These are phyloP conservation scores for Lacanobia oleracea DNA, from an alignment of 2,888 invertebrate species.

Conservation along the genomic window DNA sequence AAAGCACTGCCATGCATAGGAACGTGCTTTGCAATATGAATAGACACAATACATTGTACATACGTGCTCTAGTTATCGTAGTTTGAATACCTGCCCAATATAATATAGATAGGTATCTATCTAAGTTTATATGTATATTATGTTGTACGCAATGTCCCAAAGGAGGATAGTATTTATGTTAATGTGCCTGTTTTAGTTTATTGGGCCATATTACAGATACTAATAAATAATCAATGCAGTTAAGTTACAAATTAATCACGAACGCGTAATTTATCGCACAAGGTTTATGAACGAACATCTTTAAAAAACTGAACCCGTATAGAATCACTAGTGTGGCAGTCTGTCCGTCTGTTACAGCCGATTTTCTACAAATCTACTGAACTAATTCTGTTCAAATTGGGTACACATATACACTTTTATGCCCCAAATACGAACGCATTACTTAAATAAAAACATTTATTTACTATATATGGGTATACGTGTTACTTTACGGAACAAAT, in stretches of 20 bases:
- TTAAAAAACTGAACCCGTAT: no score
- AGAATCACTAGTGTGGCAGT: no score
- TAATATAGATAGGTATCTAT: conserved; percentile 15
- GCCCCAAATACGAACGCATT: no score
- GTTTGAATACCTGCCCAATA: conserved; percentile 19
- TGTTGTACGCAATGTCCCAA: not conserved
- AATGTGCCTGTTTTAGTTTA: conserved; percentile 15
- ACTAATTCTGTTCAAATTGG: no score
- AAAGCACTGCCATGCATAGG: conserved; percentile 27
- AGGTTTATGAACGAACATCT: no score
- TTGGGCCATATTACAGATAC: not conserved
- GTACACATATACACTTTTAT: no score
- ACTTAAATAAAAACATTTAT: no score
- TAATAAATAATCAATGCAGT: not conserved
- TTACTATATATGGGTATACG: no score
- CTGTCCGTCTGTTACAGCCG: no score
- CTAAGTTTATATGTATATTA: conserved; percentile 16
- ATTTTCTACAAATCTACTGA: no score
- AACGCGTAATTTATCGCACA: no score
- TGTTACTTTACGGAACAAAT: no score
- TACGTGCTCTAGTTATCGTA: conserved; percentile 26
- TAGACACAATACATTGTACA: conserved; percentile 11
- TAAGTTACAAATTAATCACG: not conserved
- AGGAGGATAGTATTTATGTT: conserved; percentile 19
- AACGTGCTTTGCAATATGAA: conserved; percentile 42